Evolutionary conservation across 2,888 invertebrate genomes (phyloP), one percentile per base, ranked within the genome.

Genomic region (Tholera decimalis): DNA sequence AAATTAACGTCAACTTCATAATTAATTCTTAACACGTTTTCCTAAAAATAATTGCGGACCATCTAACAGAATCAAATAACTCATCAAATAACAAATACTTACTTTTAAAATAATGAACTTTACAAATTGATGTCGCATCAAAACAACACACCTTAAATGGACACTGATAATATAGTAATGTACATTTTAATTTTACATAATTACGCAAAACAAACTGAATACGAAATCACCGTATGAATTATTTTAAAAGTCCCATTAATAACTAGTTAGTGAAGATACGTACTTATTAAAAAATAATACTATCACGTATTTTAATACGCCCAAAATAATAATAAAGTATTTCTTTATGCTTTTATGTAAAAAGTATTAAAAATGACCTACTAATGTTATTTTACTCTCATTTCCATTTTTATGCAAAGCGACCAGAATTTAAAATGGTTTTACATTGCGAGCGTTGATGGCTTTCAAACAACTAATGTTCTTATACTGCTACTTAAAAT

Each of bases 401-500:
- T 70, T 76, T 76, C 54, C 71, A 73, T 77, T 50, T 63, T 77
- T 77, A 77, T 77, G 77, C 49, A 57, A 70, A 72, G 41, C 30
- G 43, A 26, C 11, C 11, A 35, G 51, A 71, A 76, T 56, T 73
- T 57, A 53, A 71, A 77, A 50, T 24, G 35, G 44, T 51, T 72
- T 26, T 30, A 50, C 28, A 46, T 20, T 35, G 61, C 18, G 37
- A 37, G 43, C 60, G 41, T 58, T 53, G 51, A 69, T 46, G 37
- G 24, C 22, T 53, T 75, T 59, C 30, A 50, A 59, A 75, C 59
- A 41, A 68, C 53, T 69, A 39, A 20, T 43, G 50, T 22, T 41
- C 39, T 22, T 51, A 8, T 35, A 28, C 11, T 51, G 37, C n/a
- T 67, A 13, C 22, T 46, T 20, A 44, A 68, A 54, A 51, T 46